phyloP scores from a whole-genome alignment of 2,113 vertebrate species.

The Gasterosteus aculeatus region DNA sequence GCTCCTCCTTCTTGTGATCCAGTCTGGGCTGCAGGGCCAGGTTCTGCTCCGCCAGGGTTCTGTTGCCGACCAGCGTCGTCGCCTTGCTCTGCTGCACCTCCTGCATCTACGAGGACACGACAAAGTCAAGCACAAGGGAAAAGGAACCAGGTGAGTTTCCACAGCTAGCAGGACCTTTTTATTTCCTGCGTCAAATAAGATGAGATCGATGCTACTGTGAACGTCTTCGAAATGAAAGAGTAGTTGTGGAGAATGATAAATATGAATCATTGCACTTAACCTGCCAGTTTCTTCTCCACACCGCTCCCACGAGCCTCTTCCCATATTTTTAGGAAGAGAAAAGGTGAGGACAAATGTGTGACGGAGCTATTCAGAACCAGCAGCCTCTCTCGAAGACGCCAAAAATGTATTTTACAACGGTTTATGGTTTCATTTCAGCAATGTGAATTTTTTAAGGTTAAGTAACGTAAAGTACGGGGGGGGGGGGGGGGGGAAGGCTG shows the following conservation, averaged over 20 bases:
- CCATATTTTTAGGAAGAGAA: slow-evolving; percentile 15
- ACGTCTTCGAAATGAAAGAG: not conserved
- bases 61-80: slow-evolving; percentile 90
- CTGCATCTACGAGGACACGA: slow-evolving; percentile 81
- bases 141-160: not conserved
- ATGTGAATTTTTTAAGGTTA: not conserved
- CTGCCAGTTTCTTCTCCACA: slow-evolving; percentile 11
- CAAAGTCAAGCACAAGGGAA: not conserved
- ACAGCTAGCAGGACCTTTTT: not conserved
- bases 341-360: not conserved
- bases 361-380: not conserved
- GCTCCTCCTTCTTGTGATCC: slow-evolving; percentile 87
- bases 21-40: slow-evolving; percentile 90
- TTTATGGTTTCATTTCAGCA: not conserved
- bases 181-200: not conserved
- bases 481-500: not conserved
- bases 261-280: slow-evolving; percentile 15
- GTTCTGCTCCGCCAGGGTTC: slow-evolving; percentile 92
- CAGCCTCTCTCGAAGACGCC: not conserved
- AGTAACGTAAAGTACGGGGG: not conserved
- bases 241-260: not conserved
- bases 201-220: no score
- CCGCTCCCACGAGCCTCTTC: slow-evolving; percentile 12
- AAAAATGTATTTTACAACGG: not conserved
- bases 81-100: slow-evolving; percentile 93